Evolutionary conservation across 2,113 vertebrate genomes (phyloP).

Genomic region (Tilapia sparmanii): DNA sequence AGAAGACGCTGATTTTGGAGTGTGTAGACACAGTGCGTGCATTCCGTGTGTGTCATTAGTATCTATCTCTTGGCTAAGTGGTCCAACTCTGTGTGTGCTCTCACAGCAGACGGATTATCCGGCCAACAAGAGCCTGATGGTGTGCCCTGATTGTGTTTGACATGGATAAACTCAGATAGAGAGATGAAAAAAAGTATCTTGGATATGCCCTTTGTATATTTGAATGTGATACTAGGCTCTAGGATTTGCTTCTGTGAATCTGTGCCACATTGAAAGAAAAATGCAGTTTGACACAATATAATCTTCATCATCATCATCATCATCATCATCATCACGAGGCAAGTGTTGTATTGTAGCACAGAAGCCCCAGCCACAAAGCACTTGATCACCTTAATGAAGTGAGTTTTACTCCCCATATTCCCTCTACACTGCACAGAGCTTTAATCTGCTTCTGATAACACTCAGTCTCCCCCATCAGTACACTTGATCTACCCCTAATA

Average conservation of each 20-base stretch:
- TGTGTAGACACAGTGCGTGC: background rate
- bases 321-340: background rate
- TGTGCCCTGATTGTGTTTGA: background rate
- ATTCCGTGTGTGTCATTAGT: background rate
- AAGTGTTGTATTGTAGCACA: background rate
- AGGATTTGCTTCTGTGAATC: background rate
- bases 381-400: conserved; percentile 23
- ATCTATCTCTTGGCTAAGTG: background rate
- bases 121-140: background rate
- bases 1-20: background rate
- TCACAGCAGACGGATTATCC: background rate
- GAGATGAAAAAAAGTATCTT: background rate
- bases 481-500: background rate
- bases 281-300: background rate
- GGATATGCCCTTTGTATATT: background rate
- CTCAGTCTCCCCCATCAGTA: background rate
- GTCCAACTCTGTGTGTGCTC: background rate
- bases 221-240: background rate
- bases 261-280: background rate
- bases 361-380: background rate
- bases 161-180: background rate
- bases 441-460: background rate
- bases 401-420: background rate
- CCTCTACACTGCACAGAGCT: background rate
- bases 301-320: background rate